Evolutionary conservation across 2,888 invertebrate species (phyloP).

Genomic region (Oscheius sp.): DNA sequence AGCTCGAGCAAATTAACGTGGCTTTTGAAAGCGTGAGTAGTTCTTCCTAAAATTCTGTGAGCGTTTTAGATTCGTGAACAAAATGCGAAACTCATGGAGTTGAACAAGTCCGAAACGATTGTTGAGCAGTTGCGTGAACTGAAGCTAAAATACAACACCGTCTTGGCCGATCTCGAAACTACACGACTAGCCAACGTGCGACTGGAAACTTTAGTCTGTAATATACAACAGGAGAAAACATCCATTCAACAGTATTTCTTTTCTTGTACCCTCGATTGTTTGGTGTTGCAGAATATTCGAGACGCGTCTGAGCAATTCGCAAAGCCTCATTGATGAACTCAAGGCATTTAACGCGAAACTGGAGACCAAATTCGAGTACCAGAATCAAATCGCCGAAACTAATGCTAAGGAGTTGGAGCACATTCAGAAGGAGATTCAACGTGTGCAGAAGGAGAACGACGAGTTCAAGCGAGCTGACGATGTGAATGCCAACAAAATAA

Average conservation of each 20-base stretch:
- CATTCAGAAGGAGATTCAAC: conserved; percentile 24
- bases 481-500: conserved; percentile 16
- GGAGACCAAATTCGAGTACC: conserved; percentile 56
- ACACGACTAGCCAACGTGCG: conserved; percentile 37
- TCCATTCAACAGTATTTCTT: not conserved
- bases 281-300: conserved; percentile 18
- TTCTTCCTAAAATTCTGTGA: not conserved
- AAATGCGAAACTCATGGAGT: conserved; percentile 44
- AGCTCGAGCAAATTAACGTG: conserved; percentile 45
- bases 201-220: conserved; percentile 18
- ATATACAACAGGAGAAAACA: conserved; percentile 6
- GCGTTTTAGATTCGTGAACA: conserved; percentile 44
- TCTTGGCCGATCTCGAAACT: conserved; percentile 30
- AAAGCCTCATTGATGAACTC: conserved; percentile 24
- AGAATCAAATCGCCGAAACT: conserved; percentile 45
- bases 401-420: conserved; percentile 30
- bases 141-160: conserved; percentile 44
- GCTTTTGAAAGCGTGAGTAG: conserved; percentile 35
- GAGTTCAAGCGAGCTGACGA: conserved; percentile 10
- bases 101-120: conserved; percentile 46
- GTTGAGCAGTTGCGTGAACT: conserved; percentile 45
- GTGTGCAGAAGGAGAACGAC: conserved; percentile 24
- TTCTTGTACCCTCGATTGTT: too few relatives aligned
- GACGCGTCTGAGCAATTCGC: conserved; percentile 6
- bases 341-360: conserved; percentile 49